Base-by-base conservation (phyloP, 37 sponge, comb jelly and placozoan species). In the Hormiphora californensis region DNA sequence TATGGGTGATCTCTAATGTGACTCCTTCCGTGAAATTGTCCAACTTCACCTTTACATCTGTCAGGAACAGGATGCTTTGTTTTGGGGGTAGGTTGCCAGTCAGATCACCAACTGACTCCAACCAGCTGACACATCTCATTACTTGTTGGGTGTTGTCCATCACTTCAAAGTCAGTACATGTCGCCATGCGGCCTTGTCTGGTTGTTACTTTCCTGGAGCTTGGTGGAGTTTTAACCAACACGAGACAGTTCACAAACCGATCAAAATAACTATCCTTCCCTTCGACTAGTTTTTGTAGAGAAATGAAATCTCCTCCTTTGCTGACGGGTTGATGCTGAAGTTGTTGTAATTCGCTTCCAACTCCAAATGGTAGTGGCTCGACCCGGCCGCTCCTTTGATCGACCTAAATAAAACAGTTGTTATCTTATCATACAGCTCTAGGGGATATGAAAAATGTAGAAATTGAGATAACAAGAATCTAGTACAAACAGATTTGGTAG, bases 1-100 rank as follows among this genome's bases (percentile, higher is more conserved):
- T 73, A 11, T 21, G 21, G 44, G 40, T 73, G 35, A 25, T 46
- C 25, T 73, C 81, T 46, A 73, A 28, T 9, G 81, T 36, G 17
- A 73, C 12, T 1, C 46, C 43, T 41, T 73, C 81, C 21, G 81
- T 73, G 38, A 73, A 73, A 15, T 8, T 73, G 44, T 73, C 81
- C 81, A 73, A 11, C 23, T 73, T 73, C 1, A 73, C 81, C 38
- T 73, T 73, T 4, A 73, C 81, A 73, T 40, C 81, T n/a, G 35
- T 36, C 43, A 73, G 23, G 27, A 73, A 73, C 7, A 73, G 81
- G 1, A 73, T 37, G 44, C 46, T 73, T 33, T 73, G 81, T 33
- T 73, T 73, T 8, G 81, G 81, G 9, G 43, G 21, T 21, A 73
- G 81, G 21, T 46, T 33, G 81, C n/a, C 40, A 4, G 81, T 73